Conservation (phyloP, 2,888 invertebrate species). For the Hirtodrosophila duncani region DNA sequence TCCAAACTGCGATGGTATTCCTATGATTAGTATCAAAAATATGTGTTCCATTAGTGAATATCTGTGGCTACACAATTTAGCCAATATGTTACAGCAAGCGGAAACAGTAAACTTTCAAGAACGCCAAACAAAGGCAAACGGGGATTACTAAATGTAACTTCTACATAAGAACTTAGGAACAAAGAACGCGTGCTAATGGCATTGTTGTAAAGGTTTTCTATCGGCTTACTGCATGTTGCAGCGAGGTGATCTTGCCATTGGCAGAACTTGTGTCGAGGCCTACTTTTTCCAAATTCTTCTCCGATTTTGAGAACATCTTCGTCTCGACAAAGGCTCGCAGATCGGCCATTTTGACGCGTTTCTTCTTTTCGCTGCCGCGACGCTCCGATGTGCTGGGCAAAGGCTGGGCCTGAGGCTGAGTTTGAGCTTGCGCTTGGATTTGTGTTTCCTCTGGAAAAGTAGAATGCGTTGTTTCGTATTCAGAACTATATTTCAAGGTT, state of each 20-base stretch:
- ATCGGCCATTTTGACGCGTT: conserved; percentile 94
- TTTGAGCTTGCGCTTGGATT: too few relatives aligned
- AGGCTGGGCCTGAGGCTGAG: too few relatives aligned
- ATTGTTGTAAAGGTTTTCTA: conserved; percentile 26
- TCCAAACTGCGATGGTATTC: conserved; percentile 91
- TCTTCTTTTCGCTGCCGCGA: conserved; percentile 90
- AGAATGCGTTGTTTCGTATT: background rate
- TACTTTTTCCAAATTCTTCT: conserved; percentile 93
- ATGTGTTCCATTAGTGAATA: conserved; percentile 8
- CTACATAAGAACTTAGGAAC: conserved; percentile 24
- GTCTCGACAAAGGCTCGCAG: conserved; percentile 94
- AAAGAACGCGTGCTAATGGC: conserved; percentile 31
- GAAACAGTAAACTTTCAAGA: conserved; percentile 12
- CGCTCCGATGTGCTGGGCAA: conserved; percentile 78
- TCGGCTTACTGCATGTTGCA: conserved; percentile 82
- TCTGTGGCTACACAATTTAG: too few relatives aligned
- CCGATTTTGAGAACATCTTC: conserved; percentile 92
- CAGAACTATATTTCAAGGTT: too few relatives aligned
- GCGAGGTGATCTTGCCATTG: conserved; percentile 81
- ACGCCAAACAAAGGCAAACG: conserved; percentile 29
- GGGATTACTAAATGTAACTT: background rate
- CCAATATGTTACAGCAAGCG: too few relatives aligned
- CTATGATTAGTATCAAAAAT: conserved; percentile 77
- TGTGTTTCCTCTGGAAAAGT: conserved; percentile 65
- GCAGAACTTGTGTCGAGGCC: conserved; percentile 82